These are phyloP conservation scores for Pemphigus obesinymphae DNA, from an alignment of 1,140 invertebrate species.

Conservation along the genomic window DNA sequence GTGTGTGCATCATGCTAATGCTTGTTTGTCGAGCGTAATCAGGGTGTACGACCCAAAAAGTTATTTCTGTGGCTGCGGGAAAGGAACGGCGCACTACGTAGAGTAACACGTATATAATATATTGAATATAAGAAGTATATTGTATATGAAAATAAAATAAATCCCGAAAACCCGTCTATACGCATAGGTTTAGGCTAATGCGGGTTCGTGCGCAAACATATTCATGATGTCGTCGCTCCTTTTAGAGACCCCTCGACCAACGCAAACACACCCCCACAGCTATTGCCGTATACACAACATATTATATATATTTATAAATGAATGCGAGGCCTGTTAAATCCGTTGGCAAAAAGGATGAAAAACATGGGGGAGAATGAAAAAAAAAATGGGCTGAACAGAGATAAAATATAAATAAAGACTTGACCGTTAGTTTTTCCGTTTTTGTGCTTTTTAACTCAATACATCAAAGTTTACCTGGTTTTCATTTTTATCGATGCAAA, in stretches of 20 bases:
- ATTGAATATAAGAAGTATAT: constrained; percentile 13
- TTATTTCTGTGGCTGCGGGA: not conserved
- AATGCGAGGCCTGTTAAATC: constrained; percentile 4
- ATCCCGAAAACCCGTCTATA: constrained; percentile 3
- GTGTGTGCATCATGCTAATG: not conserved
- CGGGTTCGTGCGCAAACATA: constrained; percentile 37
- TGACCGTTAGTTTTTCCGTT: constrained; percentile 19
- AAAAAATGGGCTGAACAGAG: not conserved
- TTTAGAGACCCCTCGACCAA: constrained; percentile 12
- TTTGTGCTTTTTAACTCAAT: not conserved
- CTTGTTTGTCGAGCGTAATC: not conserved
- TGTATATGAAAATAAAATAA: constrained; percentile 27
- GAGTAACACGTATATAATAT: not conserved
- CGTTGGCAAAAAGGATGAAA: constrained; percentile 8
- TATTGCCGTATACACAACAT: too few species aligned
- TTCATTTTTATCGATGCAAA: not conserved
- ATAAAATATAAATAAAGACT: constrained; percentile 35
- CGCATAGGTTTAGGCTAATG: constrained; percentile 18
- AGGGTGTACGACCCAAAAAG: not conserved
- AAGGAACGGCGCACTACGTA: not conserved
- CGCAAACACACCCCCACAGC: not conserved
- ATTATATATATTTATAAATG: too few species aligned
- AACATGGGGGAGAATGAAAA: constrained; percentile 7
- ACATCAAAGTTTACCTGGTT: not conserved
- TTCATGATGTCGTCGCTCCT: constrained; percentile 34